These are phyloP conservation scores for Scaptomyza pallida DNA, from an alignment of 1,140 invertebrate species.

Conservation along the genomic window DNA sequence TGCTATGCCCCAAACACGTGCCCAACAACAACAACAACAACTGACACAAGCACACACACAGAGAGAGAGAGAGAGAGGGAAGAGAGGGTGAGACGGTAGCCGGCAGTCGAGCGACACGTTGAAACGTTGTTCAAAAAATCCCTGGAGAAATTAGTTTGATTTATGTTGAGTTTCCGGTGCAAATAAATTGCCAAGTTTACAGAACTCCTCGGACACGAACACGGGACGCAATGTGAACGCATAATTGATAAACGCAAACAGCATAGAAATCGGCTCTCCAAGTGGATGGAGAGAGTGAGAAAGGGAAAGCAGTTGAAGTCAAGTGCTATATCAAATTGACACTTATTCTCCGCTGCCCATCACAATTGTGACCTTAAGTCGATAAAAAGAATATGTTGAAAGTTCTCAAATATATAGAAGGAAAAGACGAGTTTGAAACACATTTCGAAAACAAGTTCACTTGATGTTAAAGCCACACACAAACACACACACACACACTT, in stretches of 20 bases:
- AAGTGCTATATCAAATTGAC: conserved; percentile 63
- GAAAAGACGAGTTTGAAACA: not conserved
- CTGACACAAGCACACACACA: conserved; percentile 16
- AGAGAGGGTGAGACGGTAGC: not conserved
- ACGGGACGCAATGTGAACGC: conserved; percentile 57
- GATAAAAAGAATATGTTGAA: not conserved
- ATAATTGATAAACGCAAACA: conserved; percentile 79
- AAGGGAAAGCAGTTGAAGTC: conserved; percentile 2
- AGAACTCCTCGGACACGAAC: conserved; percentile 56
- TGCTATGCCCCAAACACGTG: conserved; percentile 56
- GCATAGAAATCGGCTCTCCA: conserved; percentile 39
- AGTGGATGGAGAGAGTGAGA: not conserved
- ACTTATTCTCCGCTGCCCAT: conserved; percentile 33
- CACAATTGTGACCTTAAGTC: conserved; percentile 18
- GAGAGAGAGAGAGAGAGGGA: not conserved
- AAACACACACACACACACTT: too few species aligned
- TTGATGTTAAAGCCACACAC: not conserved
- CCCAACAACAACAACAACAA: conserved; percentile 50
- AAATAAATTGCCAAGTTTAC: conserved; percentile 83
- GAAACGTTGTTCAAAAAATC: conserved; percentile 80
- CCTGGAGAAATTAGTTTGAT: conserved; percentile 81
- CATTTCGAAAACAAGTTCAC: not conserved
- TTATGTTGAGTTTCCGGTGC: conserved; percentile 82
- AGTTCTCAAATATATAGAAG: not conserved
- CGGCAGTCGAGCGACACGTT: conserved; percentile 56